phyloP scores from a whole-genome alignment of 2,113 vertebrate species.

The Cnemophilus loriae region DNA sequence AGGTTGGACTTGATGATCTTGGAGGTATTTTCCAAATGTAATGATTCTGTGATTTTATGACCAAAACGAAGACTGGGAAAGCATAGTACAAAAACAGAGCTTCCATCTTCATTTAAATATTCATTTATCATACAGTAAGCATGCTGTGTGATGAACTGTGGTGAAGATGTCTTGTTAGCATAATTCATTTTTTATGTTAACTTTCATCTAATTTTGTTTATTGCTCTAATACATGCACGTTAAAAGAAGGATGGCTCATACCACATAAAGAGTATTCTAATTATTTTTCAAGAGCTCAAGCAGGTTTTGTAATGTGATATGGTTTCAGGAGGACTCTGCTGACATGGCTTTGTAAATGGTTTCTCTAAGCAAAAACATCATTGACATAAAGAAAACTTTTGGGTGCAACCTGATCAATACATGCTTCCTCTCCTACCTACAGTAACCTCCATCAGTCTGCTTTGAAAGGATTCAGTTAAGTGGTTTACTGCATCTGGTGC shows the following conservation, averaged over 20 bases:
- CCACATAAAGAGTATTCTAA: not conserved
- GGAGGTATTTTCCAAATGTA: not conserved
- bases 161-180: not conserved
- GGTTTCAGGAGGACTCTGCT: not conserved
- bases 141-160: not conserved
- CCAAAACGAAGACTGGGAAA: not conserved
- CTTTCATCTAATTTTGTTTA: not conserved
- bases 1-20: not conserved
- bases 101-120: not conserved
- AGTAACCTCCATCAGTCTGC: not conserved
- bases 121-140: not conserved
- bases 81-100: not conserved
- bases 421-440: not conserved
- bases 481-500: not conserved
- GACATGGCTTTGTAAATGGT: rapidly evolving
- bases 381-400: not conserved
- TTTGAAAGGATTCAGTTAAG: not conserved
- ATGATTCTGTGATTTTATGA: not conserved
- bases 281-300: not conserved
- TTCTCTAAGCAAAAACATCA: not conserved
- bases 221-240: not conserved
- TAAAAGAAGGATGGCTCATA: not conserved
- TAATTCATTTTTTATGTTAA: not conserved
- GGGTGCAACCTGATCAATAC: not conserved
- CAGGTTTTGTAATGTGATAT: not conserved